phyloP scores from a whole-genome alignment of 1,140 invertebrate genomes.

The Elymnias hypermnestra region DNA sequence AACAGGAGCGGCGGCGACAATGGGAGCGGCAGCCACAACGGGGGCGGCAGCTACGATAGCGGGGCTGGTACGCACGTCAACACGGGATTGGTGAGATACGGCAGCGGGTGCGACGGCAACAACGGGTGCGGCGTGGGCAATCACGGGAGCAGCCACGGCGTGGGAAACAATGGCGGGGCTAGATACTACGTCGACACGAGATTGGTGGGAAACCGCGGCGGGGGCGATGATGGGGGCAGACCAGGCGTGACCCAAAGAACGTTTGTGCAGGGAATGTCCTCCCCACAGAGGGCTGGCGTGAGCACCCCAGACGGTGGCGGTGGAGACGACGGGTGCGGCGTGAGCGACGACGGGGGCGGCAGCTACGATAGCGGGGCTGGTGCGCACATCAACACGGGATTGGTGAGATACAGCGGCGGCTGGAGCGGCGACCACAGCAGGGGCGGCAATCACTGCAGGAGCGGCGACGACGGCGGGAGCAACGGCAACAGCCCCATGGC shows the following conservation, averaged over 20 bases:
- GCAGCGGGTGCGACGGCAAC: slow-evolving; percentile 28
- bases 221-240: slow-evolving; percentile 36
- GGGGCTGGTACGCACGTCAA: slow-evolving; percentile 28
- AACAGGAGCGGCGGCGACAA: slow-evolving; percentile 22
- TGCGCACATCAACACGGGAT: slow-evolving; percentile 47
- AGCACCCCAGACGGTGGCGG: slow-evolving; percentile 30
- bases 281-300: slow-evolving; percentile 30
- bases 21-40: slow-evolving; percentile 25
- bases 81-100: slow-evolving; percentile 43
- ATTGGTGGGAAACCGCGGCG: slow-evolving; percentile 59
- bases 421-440: slow-evolving; percentile 27
- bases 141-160: slow-evolving; percentile 38
- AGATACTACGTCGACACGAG: slow-evolving; percentile 57
- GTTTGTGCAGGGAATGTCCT: slow-evolving; percentile 48
- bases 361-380: slow-evolving; percentile 42
- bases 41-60: slow-evolving; percentile 43
- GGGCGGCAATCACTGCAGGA: slow-evolving; percentile 10
- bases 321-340: slow-evolving; percentile 19
- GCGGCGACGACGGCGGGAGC: no score
- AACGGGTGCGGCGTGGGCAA: slow-evolving; percentile 42
- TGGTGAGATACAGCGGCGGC: slow-evolving; percentile 52
- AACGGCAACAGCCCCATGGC: slow-evolving; percentile 29
- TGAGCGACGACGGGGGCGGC: no score
- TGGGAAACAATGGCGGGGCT: slow-evolving; percentile 52
- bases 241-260: slow-evolving; percentile 44